Conservation (phyloP, 2,888 invertebrate species). For the Eupithecia vulgata region DNA sequence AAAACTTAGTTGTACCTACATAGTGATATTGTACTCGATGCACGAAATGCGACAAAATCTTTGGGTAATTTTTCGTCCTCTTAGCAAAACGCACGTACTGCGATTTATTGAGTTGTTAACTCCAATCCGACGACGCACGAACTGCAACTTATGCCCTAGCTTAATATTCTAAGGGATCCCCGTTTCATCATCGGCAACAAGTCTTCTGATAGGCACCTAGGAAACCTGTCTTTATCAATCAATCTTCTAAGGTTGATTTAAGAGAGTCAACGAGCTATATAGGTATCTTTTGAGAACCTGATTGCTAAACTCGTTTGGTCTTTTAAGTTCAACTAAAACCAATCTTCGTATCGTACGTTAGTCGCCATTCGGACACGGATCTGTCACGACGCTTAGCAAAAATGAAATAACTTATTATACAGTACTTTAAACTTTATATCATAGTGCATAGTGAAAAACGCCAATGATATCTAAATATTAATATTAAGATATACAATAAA, state of each 20-base stretch:
- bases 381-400: slow-evolving; percentile 9
- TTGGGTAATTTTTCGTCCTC: too few species aligned
- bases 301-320: neutral
- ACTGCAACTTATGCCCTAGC: too few species aligned
- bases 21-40: too few species aligned
- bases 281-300: neutral
- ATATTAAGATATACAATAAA: slow-evolving; percentile 14
- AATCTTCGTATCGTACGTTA: slow-evolving; percentile 4
- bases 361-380: slow-evolving; percentile 11
- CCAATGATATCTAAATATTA: slow-evolving; percentile 47
- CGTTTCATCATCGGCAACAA: neutral
- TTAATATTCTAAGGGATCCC: neutral
- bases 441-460: slow-evolving; percentile 39
- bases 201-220: neutral
- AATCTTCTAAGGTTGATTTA: too few species aligned
- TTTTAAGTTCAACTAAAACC: slow-evolving; percentile 16
- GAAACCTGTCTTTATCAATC: neutral
- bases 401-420: slow-evolving; percentile 13
- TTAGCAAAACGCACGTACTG: too few species aligned
- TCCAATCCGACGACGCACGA: too few species aligned
- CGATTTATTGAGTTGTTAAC: too few species aligned
- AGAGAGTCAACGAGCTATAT: neutral
- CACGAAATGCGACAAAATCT: too few species aligned
- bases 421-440: slow-evolving; percentile 13
- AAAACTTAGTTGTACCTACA: too few species aligned